phyloP scores from a whole-genome alignment of 2,888 invertebrate species.

The Hipparchia sbordonii region DNA sequence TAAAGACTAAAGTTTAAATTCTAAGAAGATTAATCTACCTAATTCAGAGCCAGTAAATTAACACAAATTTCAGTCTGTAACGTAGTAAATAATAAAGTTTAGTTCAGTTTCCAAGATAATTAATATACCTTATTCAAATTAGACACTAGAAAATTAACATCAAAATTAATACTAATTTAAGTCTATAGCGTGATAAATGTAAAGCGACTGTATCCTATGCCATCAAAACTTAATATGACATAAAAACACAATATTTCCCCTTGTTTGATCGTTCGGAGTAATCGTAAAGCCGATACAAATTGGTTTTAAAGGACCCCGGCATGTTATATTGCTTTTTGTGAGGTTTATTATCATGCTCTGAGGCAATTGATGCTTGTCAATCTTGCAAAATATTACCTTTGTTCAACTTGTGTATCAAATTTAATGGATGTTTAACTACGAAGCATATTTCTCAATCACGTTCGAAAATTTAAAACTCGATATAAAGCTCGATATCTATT shows the following conservation, averaged over 20 bases:
- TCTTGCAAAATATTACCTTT: slow-evolving; percentile 30
- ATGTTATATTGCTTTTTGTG: slow-evolving; percentile 34
- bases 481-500: neutral
- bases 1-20: too few species aligned
- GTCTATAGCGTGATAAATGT: slow-evolving; percentile 3
- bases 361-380: slow-evolving; percentile 41
- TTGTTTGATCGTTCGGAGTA: slow-evolving; percentile 68
- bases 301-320: slow-evolving; percentile 58
- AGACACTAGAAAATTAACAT: neutral
- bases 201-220: slow-evolving; percentile 17
- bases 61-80: too few species aligned
- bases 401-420: slow-evolving; percentile 24
- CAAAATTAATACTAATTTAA: neutral
- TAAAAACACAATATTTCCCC: slow-evolving; percentile 70
- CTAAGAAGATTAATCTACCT: too few species aligned
- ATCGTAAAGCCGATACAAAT: slow-evolving; percentile 75
- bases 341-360: slow-evolving; percentile 55
- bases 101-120: too few species aligned
- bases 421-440: slow-evolving; percentile 28
- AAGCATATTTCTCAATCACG: slow-evolving; percentile 22
- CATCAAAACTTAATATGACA: slow-evolving; percentile 65
- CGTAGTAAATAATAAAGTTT: too few species aligned
- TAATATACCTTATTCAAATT: too few species aligned
- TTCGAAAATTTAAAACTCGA: slow-evolving; percentile 10
- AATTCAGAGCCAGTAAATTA: too few species aligned